Evolutionary conservation across 2,797 vertebrate species (phyloP).

Genomic region (Rhinella marina): DNA sequence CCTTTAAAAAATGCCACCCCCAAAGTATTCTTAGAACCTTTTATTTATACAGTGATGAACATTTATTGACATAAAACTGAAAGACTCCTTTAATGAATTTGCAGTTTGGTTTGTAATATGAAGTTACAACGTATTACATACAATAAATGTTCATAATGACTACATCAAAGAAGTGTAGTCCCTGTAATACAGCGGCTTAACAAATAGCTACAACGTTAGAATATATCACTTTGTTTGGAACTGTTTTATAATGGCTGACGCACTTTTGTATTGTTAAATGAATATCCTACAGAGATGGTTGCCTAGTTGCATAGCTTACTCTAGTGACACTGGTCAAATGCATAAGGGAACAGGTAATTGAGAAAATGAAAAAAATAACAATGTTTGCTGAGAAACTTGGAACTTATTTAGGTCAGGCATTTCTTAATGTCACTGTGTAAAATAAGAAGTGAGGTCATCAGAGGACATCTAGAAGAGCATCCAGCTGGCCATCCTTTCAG

Average conservation of each 20-base stretch:
- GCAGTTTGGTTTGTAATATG: background rate
- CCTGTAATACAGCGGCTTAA: background rate
- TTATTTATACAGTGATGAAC: background rate
- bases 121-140: background rate
- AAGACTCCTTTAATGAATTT: background rate
- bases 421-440: background rate
- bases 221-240: background rate
- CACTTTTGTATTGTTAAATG: conserved; percentile 17
- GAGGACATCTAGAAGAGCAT: background rate
- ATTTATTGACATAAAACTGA: background rate
- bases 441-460: background rate
- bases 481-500: background rate
- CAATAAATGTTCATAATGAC: background rate
- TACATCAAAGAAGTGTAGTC: background rate
- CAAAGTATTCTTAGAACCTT: background rate
- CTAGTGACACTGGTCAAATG: conserved; percentile 19
- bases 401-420: background rate
- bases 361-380: conserved; percentile 17
- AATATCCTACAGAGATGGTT: conserved; percentile 28
- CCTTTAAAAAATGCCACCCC: no score
- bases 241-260: background rate
- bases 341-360: conserved; percentile 34
- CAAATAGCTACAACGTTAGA: background rate
- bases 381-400: conserved; percentile 18
- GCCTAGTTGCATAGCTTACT: conserved; percentile 35